Percentiles rank a stretch among this genome's conserved stretches.
These are phyloP conservation scores for Sardina pilchardus DNA, from an alignment of 2,113 vertebrate genomes.

Conservation along the genomic window DNA sequence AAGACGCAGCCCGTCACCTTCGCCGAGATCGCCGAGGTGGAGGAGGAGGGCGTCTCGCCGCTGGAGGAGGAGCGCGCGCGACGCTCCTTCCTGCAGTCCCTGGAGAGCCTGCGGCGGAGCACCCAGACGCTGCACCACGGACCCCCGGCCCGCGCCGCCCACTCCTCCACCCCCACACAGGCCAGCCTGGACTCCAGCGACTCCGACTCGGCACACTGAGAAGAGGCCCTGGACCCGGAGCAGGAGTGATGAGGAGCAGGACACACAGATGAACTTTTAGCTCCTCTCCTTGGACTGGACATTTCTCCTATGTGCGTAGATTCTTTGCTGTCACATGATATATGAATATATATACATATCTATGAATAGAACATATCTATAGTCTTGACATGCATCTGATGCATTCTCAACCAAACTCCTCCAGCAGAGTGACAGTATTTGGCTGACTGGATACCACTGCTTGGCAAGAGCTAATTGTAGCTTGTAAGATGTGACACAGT, in stretches of 20 bases:
- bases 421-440: slow-evolving; percentile 39
- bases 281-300: slow-evolving; percentile 11
- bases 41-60: slow-evolving; percentile 91
- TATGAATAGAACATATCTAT: slow-evolving; percentile 58
- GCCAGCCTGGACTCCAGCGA: slow-evolving; percentile 93
- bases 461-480: slow-evolving; percentile 48
- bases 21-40: slow-evolving; percentile 96
- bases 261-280: slow-evolving; percentile 7
- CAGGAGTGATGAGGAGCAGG: slow-evolving; percentile 64
- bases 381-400: slow-evolving; percentile 39
- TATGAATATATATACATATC: slow-evolving; percentile 46
- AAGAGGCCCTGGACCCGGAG: not conserved
- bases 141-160: slow-evolving; percentile 64
- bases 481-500: slow-evolving; percentile 41
- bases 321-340: slow-evolving; percentile 40
- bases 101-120: slow-evolving; percentile 93
- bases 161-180: slow-evolving; percentile 74
- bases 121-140: slow-evolving; percentile 83
- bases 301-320: slow-evolving; percentile 5
- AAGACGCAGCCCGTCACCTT: slow-evolving; percentile 98
- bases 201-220: slow-evolving; percentile 90
- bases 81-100: slow-evolving; percentile 92
- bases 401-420: slow-evolving; percentile 41
- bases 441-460: slow-evolving; percentile 45
- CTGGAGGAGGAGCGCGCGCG: slow-evolving; percentile 92